phyloP scores from a whole-genome alignment of 1,140 invertebrate genomes.

The Drosophila sturtevanti region DNA sequence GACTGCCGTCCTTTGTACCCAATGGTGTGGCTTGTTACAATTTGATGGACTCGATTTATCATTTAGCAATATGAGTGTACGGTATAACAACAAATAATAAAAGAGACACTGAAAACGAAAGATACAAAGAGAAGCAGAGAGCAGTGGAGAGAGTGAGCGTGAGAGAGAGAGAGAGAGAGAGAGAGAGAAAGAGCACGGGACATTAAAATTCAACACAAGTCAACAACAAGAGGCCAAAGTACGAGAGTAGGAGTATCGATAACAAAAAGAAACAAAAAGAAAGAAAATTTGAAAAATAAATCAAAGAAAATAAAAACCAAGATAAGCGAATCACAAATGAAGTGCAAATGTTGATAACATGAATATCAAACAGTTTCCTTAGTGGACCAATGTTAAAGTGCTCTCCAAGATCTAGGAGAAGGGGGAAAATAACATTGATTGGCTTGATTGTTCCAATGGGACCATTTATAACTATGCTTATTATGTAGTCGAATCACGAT shows the following conservation, averaged over 20 bases:
- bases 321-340: constrained; percentile 58
- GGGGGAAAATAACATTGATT: background rate
- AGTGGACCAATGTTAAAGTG: constrained; percentile 25
- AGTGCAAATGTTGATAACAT: constrained; percentile 40
- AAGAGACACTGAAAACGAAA: constrained; percentile 8
- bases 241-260: constrained; percentile 25
- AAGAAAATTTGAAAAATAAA: constrained; percentile 31
- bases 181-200: background rate
- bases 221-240: constrained; percentile 21
- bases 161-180: background rate
- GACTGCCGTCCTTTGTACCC: no score
- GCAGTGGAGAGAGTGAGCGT: constrained; percentile 6
- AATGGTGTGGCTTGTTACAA: no score
- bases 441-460: background rate
- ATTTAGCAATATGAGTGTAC: background rate
- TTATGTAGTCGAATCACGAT: background rate
- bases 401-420: constrained; percentile 1
- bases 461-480: background rate
- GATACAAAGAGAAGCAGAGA: constrained; percentile 9
- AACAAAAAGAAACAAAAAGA: constrained; percentile 27
- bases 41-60: background rate
- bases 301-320: constrained; percentile 45
- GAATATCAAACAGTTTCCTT: constrained; percentile 6
- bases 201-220: constrained; percentile 54
- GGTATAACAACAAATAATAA: constrained; percentile 14